Conservation (phyloP, 2,113 vertebrate species). For the Zosterops borbonicus region DNA sequence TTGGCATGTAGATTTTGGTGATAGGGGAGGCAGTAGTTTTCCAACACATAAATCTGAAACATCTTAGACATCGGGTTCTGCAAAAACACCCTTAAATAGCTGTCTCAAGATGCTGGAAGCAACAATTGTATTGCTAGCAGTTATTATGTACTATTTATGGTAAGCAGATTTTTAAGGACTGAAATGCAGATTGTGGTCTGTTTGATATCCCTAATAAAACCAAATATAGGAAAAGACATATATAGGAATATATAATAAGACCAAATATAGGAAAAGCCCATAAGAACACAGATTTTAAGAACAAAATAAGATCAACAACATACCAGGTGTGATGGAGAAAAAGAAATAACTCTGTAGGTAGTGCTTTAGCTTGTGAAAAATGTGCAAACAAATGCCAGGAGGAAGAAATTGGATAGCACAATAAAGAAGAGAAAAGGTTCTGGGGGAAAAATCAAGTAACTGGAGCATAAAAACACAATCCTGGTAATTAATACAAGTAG, state of each 20-base stretch:
- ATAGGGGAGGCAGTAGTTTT: background rate
- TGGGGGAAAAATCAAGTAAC: background rate
- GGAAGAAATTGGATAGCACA: background rate
- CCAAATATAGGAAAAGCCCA: background rate
- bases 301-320: background rate
- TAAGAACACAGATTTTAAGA: background rate
- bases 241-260: background rate
- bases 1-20: background rate
- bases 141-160: background rate
- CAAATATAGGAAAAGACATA: background rate
- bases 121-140: background rate
- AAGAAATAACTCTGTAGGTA: background rate
- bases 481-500: constrained; percentile 34
- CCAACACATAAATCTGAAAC: background rate
- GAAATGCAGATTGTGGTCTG: background rate
- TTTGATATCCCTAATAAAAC: background rate
- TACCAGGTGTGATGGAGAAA: background rate
- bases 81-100: background rate
- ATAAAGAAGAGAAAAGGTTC: background rate
- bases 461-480: constrained; percentile 5
- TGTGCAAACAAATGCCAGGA: background rate
- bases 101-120: background rate
- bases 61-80: background rate
- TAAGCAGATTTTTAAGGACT: background rate
- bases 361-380: background rate